Evolutionary conservation across 2,113 vertebrate genomes (phyloP), one percentile per base, ranked within the genome.

Genomic region (Drymodes brunneopygia): DNA sequence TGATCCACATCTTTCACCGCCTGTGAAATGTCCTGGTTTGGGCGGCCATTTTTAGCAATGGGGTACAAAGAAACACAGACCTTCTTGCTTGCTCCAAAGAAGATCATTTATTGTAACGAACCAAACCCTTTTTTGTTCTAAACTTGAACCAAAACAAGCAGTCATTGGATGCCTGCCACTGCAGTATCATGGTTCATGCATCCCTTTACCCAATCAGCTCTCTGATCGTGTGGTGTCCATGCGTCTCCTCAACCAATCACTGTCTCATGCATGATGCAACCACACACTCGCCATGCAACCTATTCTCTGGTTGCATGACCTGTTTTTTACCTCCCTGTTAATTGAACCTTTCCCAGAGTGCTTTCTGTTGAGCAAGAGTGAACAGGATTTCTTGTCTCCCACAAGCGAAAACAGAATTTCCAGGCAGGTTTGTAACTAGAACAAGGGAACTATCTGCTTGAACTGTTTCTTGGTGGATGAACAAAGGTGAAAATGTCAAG

Each of bases 81-180:
- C 21, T 65, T 40, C 15, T 33, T 45, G 62, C 21, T 44, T 42
- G 47, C n/a, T 24, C 58, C 7, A 9, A 57, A 35, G 2, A 54
- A 33, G 11, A 12, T 17, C 0, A 0, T 28, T 42, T 51, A 28
- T 28, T 78, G 23, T n/a, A 27, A 62, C 1, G 5, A 47, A 40
- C 36, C 6, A 5, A 33, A 8, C 47, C n/a, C 3, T 10, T 78
- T n/a, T 18, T 14, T 64, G 15, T 35, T 64, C 15, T 79, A 53
- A 53, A 64, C 19, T 42, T 78, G 18, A 78, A 64, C 11, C 31
- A n/a, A n/a, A n/a, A 35, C 11, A 35, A 23, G 31, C 11, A 23
- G 36, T 28, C 31, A 42, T 8, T 28, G 36, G 31, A 24, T 42
- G 19, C 38, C 75, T 64, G 60, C 38, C 19, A 18, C 38, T 53